phyloP scores from a whole-genome alignment of 2,113 vertebrate species.

The Cinclus mexicanus region DNA sequence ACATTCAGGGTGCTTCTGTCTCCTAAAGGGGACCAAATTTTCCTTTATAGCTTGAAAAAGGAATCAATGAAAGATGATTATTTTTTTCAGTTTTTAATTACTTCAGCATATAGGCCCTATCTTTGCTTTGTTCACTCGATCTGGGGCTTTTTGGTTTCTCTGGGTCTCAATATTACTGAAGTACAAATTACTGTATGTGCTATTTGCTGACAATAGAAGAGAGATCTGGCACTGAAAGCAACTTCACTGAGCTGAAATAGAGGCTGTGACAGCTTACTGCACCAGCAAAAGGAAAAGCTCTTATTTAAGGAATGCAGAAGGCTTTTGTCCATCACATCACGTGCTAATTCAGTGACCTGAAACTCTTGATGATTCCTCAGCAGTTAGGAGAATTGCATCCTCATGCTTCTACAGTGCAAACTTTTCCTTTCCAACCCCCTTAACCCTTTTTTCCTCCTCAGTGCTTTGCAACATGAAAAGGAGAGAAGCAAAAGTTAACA shows the following conservation, averaged over 20 bases:
- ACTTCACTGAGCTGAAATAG: conserved; percentile 19
- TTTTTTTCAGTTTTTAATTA: background rate
- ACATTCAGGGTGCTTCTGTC: background rate
- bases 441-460: conserved; percentile 22
- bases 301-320: conserved; percentile 42
- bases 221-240: conserved; percentile 14
- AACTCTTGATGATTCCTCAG: conserved; percentile 53
- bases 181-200: conserved; percentile 38
- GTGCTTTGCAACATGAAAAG: conserved; percentile 63
- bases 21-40: background rate
- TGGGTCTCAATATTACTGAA: background rate
- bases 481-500: conserved; percentile 74
- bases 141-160: background rate
- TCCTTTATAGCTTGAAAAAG: background rate
- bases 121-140: background rate
- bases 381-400: conserved; percentile 41
- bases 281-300: conserved; percentile 52
- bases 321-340: conserved; percentile 47
- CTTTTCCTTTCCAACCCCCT: conserved; percentile 22
- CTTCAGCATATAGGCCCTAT: background rate
- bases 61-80: background rate
- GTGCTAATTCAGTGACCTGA: conserved; percentile 45
- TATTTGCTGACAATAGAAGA: conserved; percentile 2
- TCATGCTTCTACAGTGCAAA: conserved; percentile 50
- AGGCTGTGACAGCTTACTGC: conserved; percentile 17